Percentiles rank a stretch among this genome's conserved stretches.
These are phyloP conservation scores for Ophion slaviceki DNA, from an alignment of 2,888 invertebrate genomes.

Conservation along the genomic window DNA sequence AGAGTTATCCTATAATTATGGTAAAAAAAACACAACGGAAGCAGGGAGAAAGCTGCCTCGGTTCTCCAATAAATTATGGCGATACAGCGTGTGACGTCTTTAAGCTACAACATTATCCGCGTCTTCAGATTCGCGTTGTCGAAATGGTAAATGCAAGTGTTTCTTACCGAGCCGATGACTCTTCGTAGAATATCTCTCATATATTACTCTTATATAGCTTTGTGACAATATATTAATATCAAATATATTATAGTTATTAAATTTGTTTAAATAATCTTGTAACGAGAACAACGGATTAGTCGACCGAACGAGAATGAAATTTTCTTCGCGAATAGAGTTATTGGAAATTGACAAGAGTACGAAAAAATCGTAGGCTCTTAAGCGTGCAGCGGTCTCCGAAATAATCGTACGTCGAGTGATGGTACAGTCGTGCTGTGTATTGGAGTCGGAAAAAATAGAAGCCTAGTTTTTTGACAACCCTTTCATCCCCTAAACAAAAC, in stretches of 20 bases:
- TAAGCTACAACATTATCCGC: conserved; percentile 13
- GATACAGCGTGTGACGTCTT: conserved; percentile 33
- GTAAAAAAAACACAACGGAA: not conserved
- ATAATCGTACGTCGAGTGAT: not conserved
- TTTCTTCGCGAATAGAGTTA: not conserved
- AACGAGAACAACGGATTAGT: conserved; percentile 28
- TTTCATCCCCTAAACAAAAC: no score
- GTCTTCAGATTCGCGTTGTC: not conserved
- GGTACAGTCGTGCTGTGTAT: no score
- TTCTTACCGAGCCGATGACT: conserved; percentile 3
- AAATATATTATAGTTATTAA: conserved; percentile 71
- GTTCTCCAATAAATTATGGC: conserved; percentile 53
- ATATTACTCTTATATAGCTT: conserved; percentile 72
- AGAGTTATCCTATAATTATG: not conserved
- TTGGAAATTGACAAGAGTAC: not conserved
- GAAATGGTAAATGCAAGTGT: conserved; percentile 47
- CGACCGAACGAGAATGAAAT: not conserved
- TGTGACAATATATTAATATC: conserved; percentile 73
- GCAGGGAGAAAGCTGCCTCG: conserved; percentile 29
- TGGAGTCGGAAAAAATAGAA: no score
- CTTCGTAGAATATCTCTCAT: conserved; percentile 47
- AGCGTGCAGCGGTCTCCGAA: not conserved
- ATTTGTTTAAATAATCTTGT: conserved; percentile 60
- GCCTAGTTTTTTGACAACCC: no score
- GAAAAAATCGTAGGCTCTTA: not conserved